Percentiles rank a stretch among this genome's conserved stretches.
Evolutionary conservation across 2,113 vertebrate genomes (phyloP).

Genomic region (Caranx melampygus): DNA sequence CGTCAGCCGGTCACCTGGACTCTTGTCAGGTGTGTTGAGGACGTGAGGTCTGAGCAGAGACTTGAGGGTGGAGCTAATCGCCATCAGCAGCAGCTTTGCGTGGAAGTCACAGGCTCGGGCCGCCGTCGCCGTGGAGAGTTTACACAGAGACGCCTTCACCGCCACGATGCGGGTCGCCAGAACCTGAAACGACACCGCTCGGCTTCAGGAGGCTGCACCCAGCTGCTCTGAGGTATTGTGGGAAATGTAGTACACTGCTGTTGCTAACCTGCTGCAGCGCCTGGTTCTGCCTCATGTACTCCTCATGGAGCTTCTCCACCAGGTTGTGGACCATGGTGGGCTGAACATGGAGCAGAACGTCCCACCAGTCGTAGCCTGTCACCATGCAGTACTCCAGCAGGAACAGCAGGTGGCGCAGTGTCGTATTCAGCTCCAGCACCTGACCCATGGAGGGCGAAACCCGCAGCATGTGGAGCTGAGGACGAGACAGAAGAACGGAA

Average conservation of each 20-base stretch:
- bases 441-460: conserved; percentile 98
- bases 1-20: conserved; percentile 92
- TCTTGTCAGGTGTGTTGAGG: conserved; percentile 96
- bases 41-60: conserved; percentile 93
- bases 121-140: conserved; percentile 91
- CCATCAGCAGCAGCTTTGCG: conserved; percentile 95
- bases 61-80: conserved; percentile 95
- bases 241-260: too few species aligned
- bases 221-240: background rate
- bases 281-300: conserved; percentile 96
- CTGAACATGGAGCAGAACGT: conserved; percentile 96
- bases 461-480: conserved; percentile 93
- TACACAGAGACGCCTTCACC: conserved; percentile 97
- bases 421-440: conserved; percentile 93
- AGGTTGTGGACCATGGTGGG: conserved; percentile 96
- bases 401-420: conserved; percentile 95
- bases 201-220: too few species aligned
- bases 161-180: conserved; percentile 95
- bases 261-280: conserved; percentile 94
- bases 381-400: conserved; percentile 99
- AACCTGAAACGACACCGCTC: conserved; percentile 81
- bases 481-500: background rate
- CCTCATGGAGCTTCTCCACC: conserved; percentile 96
- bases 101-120: conserved; percentile 96
- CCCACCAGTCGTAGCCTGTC: conserved; percentile 99